Base-by-base conservation (phyloP, 2,888 invertebrate genomes). In the Eupithecia tripunctaria region DNA sequence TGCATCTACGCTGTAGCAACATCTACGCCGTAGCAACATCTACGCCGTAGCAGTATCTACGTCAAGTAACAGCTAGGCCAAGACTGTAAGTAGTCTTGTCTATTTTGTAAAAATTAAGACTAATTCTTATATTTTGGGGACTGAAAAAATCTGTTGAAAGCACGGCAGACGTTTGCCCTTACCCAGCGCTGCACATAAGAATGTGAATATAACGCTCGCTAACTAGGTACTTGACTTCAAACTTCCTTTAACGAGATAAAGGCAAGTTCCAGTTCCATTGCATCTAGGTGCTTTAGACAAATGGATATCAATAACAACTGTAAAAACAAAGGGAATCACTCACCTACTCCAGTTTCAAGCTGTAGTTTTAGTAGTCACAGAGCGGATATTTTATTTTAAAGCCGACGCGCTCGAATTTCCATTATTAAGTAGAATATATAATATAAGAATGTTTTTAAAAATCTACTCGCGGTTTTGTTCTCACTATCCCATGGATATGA, bases 161-260 rank as follows among this genome's bases (percentile, higher is more conserved):
- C 10, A 10, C 10, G 10, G 51, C 21, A 10, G 1, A 21, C 21
- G 21, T 2, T 51, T 21, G 1, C 43, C 12, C 1, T 59, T 15
- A 25, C 59, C 14, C 21, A 27, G 15, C 56, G 56, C 14, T 25
- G 6, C n/a, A n/a, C 38, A 10, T 63, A 27, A 41, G 1, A 29
- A 32, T 67, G 59, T 68, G 68, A 60, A 69, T 69, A 72, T 62
- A 59, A 74, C 43, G 51, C 36, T 59, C 25, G 47, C 63, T 65
- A 65, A 60, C 72, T 70, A 51, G 64, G 60, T 32, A 69, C 66
- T 70, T 12, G 60, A 66, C 67, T 51, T 68, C 70, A 72, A 75
- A 75, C 65, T 72, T 70, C n/a, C 59, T 27, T 71, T 73, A 75
- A 71, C 70, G 62, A 71, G 68, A 74, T 67, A 74, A 68, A 72